These are phyloP conservation scores for Pissodes strobi DNA, from an alignment of 1,140 invertebrate species.

Conservation along the genomic window DNA sequence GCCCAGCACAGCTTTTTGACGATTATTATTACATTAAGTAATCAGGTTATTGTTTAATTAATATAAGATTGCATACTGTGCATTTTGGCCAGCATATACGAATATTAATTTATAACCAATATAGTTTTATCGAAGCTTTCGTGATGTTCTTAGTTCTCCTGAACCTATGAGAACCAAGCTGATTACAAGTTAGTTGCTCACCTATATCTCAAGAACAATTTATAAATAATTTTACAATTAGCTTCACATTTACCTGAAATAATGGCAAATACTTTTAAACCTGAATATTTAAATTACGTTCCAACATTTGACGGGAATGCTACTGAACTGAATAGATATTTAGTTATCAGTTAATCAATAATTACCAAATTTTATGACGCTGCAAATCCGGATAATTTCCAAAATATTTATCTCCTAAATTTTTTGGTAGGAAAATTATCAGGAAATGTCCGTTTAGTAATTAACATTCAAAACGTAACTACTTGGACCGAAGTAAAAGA, in stretches of 20 bases:
- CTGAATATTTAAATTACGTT: conserved; percentile 29
- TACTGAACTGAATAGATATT: conserved; percentile 25
- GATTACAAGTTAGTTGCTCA: too few species aligned
- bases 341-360: conserved; percentile 11
- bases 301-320: conserved; percentile 29
- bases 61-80: too few species aligned
- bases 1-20: too few species aligned
- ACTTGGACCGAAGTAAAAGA: conserved; percentile 16
- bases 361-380: conserved; percentile 24
- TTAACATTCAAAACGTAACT: conserved; percentile 31
- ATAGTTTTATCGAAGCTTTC: too few species aligned
- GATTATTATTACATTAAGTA: too few species aligned
- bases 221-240: not conserved
- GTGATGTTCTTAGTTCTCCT: too few species aligned
- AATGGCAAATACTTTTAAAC: conserved; percentile 16
- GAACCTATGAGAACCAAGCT: too few species aligned
- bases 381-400: conserved; percentile 15
- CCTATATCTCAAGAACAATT: too few species aligned
- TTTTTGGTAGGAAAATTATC: conserved; percentile 27
- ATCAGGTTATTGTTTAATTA: too few species aligned
- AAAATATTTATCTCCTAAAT: conserved; percentile 30
- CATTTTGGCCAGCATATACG: too few species aligned
- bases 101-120: too few species aligned
- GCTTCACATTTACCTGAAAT: not conserved
- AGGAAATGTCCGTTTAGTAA: conserved; percentile 20